These are phyloP conservation scores for Bicyclus anynana DNA, from an alignment of 1,140 invertebrate species.

Conservation along the genomic window DNA sequence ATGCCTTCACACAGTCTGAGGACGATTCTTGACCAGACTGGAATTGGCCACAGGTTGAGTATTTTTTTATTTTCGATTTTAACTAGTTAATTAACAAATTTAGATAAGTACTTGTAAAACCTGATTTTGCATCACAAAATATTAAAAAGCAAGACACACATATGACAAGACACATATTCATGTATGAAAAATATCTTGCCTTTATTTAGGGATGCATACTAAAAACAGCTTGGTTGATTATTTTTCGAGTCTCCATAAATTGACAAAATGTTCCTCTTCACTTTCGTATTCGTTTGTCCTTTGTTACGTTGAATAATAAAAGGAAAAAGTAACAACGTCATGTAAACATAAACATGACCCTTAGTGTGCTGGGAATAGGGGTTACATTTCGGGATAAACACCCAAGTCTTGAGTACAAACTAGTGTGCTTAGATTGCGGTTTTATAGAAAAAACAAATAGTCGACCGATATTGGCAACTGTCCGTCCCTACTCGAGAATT, in stretches of 20 bases:
- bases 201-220: neutral
- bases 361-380: neutral
- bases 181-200: too few relatives aligned
- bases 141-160: too few relatives aligned
- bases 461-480: neutral
- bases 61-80: too few relatives aligned
- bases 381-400: neutral
- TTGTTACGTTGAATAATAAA: constrained; percentile 5
- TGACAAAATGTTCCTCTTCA: neutral
- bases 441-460: constrained; percentile 3
- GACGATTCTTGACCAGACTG: too few relatives aligned
- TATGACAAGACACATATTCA: too few relatives aligned
- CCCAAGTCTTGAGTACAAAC: neutral
- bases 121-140: too few relatives aligned
- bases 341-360: neutral
- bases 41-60: too few relatives aligned
- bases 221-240: neutral
- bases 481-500: neutral
- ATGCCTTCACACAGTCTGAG: too few relatives aligned
- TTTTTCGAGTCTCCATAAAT: neutral
- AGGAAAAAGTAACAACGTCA: neutral
- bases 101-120: too few relatives aligned
- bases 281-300: constrained; percentile 2
- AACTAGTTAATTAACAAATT: too few relatives aligned
- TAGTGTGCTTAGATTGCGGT: neutral